Evolutionary conservation across 2,113 vertebrate genomes (phyloP), one percentile per base, ranked within the genome.

Genomic region (Cyprinus carpio): DNA sequence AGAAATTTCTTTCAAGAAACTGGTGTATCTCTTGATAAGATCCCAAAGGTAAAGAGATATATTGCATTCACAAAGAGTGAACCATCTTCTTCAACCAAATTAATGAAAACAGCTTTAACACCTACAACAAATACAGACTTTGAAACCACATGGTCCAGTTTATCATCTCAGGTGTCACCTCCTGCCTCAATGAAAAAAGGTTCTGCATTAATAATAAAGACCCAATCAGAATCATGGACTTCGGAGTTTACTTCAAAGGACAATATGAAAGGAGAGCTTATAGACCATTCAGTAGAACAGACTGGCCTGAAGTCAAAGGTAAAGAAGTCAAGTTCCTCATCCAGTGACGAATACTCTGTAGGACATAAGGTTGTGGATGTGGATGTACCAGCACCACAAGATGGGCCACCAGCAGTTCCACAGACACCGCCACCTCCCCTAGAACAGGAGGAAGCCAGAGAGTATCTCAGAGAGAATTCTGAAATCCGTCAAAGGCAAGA

Each of bases 401-500:
- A 83, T 37, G 20, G 29, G 23, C 25, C 49, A 37, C 62, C 80
- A 54, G 10, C 43, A 29, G 25, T 49, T 9, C 20, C 78, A 74
- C 64, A 65, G 62, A 51, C 23, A 75, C 23, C 12, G 15, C 54
- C 31, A 49, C 82, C 2, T 65, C 31, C 64, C 15, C 20, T 89
- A 71, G 82, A 87, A 60, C 76, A 40, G 31, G 46, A 89, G 0
- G 80, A 90, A 2, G 82, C 11, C 3, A 46, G 78, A 54, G 34
- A 64, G 60, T 31, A 83, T 49, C 60, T 90, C 37, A 88, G 82
- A 74, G 31, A 90, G 84, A 78, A 77, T 83, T 86, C 83, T 79
- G 27, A 89, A 74, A 67, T 89, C 4, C 69, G 82, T 75, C 85
- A 84, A 81, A 90, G 64, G 84, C 83, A 80, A 75, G 81, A 82